Evolutionary conservation across 2,888 invertebrate species (phyloP).

Genomic region (Mesochorus sp.): DNA sequence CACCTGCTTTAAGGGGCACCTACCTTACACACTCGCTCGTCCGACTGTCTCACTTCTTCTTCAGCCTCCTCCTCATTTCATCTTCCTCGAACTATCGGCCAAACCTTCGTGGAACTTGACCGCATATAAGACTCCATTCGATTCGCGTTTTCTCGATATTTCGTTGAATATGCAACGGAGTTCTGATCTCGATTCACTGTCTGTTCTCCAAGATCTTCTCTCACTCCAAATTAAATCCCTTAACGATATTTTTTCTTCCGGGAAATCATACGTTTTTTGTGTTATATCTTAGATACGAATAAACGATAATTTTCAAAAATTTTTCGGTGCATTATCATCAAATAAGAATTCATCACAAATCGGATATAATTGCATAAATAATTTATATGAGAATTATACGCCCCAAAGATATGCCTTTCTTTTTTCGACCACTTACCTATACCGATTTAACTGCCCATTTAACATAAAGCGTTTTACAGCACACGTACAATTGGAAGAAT

Average conservation of each 20-base stretch:
- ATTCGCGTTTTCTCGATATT: slow-evolving; percentile 35
- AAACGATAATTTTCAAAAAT: too few relatives aligned
- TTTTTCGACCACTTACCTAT: background rate
- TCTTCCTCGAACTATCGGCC: slow-evolving; percentile 42
- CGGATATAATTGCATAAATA: too few relatives aligned
- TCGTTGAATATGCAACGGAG: slow-evolving; percentile 68
- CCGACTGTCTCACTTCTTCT: slow-evolving; percentile 32
- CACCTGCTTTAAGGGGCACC: slow-evolving; percentile 73
- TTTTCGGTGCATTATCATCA: too few relatives aligned
- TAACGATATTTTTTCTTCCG: too few relatives aligned
- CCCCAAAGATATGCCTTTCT: background rate
- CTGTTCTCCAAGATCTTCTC: background rate
- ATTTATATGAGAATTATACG: background rate
- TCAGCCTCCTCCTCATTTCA: background rate
- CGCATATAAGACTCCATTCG: slow-evolving; percentile 15
- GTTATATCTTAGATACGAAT: too few relatives aligned
- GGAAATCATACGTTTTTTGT: too few relatives aligned
- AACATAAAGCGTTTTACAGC: slow-evolving; percentile 56
- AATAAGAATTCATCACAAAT: too few relatives aligned
- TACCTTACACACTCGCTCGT: slow-evolving; percentile 56
- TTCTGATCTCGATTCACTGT: background rate
- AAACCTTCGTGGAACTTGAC: slow-evolving; percentile 51
- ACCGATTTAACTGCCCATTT: slow-evolving; percentile 26
- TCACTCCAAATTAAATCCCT: background rate
- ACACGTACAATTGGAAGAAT: slow-evolving; percentile 12